Evolutionary conservation across 2,888 invertebrate species (phyloP), one percentile per base, ranked within the genome.

Genomic region (Limnephilus rhombicus): DNA sequence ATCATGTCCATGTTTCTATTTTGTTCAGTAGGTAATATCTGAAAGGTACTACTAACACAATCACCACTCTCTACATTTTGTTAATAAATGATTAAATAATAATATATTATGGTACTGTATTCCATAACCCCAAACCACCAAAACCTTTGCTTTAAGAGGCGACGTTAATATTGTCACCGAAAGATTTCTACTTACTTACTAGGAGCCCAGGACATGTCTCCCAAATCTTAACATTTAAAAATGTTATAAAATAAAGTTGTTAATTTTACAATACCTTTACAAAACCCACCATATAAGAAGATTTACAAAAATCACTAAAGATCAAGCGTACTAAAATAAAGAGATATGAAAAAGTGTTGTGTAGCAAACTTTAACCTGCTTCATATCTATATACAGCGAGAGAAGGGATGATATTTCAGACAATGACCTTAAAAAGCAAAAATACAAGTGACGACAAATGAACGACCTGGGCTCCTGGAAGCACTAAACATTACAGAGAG

Each of bases 381-480:
- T 53, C 13, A 18, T 53, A 53, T 68, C 24, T 18, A 68, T 2
- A 68, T 5, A n/a, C 24, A 68, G 68, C 68, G 68, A 68, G n/a
- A 68, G 9, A 68, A 53, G 4, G 15, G 5, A n/a, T 68, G 68
- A 68, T 68, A 53, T 68, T 68, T n/a, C 24, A 24, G 5, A 68
- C 4, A 68, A 68, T 0, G 7, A 68, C 53, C 53, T 68, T 68
- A 68, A 68, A 68, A 68, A 68, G 68, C 24, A 68, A 68, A 68
- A 24, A 68, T 24, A 68, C 68, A 68, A 68, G 5, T 68, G 68
- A 68, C 68, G 24, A 68, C 18, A 68, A 68, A n/a, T 68, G 68
- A 68, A 68, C 68, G 24, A 68, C 24, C 82, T 83, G 83, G 83
- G 83, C 83, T 83, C 83, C 83, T 37, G 83, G 37, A 83, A 41